Conservation (phyloP, 2,113 vertebrate species). For the Psettodes erumei region DNA sequence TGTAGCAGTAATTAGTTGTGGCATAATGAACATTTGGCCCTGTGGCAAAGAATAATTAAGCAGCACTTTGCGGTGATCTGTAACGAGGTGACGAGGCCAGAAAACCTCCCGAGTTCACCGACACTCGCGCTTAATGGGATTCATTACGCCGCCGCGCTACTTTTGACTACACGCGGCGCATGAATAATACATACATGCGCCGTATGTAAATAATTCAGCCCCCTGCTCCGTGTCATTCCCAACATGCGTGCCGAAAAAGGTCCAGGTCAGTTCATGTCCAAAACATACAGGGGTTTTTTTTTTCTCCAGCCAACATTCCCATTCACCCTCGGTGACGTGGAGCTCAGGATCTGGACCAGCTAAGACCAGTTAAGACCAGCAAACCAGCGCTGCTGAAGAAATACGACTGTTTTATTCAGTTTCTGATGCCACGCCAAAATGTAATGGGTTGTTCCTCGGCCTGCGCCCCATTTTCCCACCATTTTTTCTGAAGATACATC, state of each 20-base stretch:
- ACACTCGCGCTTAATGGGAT: conserved; percentile 48
- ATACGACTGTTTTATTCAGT: too few species aligned
- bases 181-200: conserved; percentile 52
- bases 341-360: too few species aligned
- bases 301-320: too few species aligned
- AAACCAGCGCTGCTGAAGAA: too few species aligned
- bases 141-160: conserved; percentile 41
- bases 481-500: too few species aligned
- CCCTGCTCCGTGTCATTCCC: conserved; percentile 14
- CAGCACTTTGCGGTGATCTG: conserved; percentile 74
- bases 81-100: conserved; percentile 64
- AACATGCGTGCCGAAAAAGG: conserved; percentile 14
- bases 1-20: conserved; percentile 78
- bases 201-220: conserved; percentile 58
- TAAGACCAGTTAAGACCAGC: too few species aligned
- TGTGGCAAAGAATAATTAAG: conserved; percentile 77
- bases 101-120: conserved; percentile 52
- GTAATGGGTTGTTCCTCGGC: too few species aligned
- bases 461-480: too few species aligned
- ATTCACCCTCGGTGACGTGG: too few species aligned
- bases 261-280: conserved; percentile 31
- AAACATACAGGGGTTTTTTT: too few species aligned
- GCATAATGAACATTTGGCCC: conserved; percentile 78
- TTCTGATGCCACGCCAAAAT: too few species aligned
- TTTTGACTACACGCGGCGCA: conserved; percentile 3